Evolutionary conservation across 1,140 invertebrate species (phyloP), one percentile per base, ranked within the genome.

Genomic region (Bilobella aurantiaca): DNA sequence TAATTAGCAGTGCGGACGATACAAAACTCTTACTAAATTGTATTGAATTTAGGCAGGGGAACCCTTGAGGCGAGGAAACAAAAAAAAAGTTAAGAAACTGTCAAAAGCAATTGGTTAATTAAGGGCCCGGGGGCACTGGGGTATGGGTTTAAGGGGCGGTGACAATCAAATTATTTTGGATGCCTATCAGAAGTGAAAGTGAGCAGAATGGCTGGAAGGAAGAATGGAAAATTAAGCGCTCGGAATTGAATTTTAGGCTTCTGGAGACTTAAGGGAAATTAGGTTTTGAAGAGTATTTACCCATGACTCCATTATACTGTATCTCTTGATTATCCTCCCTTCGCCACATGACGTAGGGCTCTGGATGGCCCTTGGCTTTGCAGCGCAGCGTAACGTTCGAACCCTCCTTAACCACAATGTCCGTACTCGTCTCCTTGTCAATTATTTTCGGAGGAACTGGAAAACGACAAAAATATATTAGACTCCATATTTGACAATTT

Each of bases 331-430:
- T 88, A 74, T 94, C 91, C 78, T 93, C 90, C 47, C 91, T 80
- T 49, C 90, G 80, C 91, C 91, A 94, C 85, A 91, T 91, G 68
- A 93, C 86, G 74, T 91, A 92, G 57, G 91, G 91, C 67, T 90
- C 87, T 0, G 91, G 91, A 77, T 91, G 90, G 59, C 91, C 91
- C 18, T 82, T 83, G n/a, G 91, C 90, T 75, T 88, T 88, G 74
- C 91, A 95, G 65, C 83, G 82, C 58, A 95, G 78, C 28, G 87
- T 88, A 14, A 92, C 88, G 74, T 93, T 91, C 49, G 84, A 85
- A 1, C 89, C 89, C 76, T 95, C 91, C 34, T 87, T 78, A 1
- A 90, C 88, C 37, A 92, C 86, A 79, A 93, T 87, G 77, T 94
- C 91, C 18, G 88, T 86, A 75, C 89, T 90, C 58, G 89, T 90